phyloP scores from a whole-genome alignment of 2,888 invertebrate species.

The Neoitamus cyanurus region DNA sequence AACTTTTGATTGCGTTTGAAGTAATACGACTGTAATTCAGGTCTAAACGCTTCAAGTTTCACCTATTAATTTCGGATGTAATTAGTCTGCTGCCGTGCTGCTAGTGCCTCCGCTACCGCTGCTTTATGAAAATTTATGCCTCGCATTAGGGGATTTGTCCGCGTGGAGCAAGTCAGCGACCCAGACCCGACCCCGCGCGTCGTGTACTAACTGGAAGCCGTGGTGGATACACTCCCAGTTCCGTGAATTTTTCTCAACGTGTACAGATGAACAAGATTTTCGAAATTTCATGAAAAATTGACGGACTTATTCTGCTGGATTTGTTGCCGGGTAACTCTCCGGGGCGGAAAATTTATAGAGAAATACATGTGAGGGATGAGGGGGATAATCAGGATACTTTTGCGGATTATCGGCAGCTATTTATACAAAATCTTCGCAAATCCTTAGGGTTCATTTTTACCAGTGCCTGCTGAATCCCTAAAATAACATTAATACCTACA shows the following conservation, averaged over 20 bases:
- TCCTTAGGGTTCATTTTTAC: too few species aligned
- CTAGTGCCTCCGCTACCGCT: neutral
- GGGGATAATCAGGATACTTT: neutral
- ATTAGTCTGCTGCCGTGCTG: conserved; percentile 11
- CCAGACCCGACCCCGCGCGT: neutral
- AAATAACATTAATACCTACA: too few species aligned
- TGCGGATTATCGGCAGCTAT: neutral
- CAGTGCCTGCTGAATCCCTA: too few species aligned
- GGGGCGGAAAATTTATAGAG: neutral
- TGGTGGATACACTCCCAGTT: neutral
- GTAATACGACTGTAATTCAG: conserved; percentile 34
- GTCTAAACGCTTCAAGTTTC: conserved; percentile 38
- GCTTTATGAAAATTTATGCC: conserved; percentile 28
- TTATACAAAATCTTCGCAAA: too few species aligned
- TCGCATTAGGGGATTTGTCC: conserved; percentile 1
- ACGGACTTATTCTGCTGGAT: neutral
- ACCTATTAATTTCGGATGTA: conserved; percentile 37
- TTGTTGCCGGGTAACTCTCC: neutral
- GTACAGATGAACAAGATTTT: neutral
- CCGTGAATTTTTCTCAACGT: neutral
- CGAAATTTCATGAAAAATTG: neutral
- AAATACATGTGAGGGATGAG: neutral
- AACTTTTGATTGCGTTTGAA: conserved; percentile 43
- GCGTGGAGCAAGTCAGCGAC: neutral
- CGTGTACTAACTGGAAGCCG: neutral